Percentiles rank a stretch among this genome's conserved stretches.
These are phyloP conservation scores for Eidolon dupreanum DNA, from an alignment of 2,797 vertebrate genomes.

Conservation along the genomic window DNA sequence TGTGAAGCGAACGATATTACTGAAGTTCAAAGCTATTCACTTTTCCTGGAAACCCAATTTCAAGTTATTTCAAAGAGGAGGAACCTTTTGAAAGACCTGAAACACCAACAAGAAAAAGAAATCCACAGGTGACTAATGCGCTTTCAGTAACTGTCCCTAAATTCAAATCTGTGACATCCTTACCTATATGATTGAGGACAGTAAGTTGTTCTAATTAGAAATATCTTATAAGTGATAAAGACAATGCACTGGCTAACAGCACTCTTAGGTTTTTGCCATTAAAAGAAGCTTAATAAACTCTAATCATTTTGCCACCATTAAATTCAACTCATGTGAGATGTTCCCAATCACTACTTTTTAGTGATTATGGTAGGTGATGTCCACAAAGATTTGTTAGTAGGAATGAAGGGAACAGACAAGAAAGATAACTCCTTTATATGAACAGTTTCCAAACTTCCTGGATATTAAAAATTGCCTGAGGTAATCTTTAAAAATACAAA, in stretches of 20 bases:
- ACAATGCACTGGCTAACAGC: conserved; percentile 38
- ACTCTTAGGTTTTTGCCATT: conserved; percentile 37
- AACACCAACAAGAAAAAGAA: neutral
- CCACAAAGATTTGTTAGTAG: neutral
- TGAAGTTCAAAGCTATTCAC: neutral
- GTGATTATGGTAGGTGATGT: neutral
- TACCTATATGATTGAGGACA: neutral
- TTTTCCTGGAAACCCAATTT: neutral
- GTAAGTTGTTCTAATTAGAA: conserved; percentile 61
- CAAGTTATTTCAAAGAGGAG: neutral
- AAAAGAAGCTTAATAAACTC: conserved; percentile 56
- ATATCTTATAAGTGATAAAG: conserved; percentile 33
- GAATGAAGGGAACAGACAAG: neutral
- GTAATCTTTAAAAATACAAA: neutral
- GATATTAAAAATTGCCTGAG: neutral
- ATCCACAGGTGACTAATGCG: neutral
- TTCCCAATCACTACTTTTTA: neutral
- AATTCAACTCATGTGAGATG: neutral
- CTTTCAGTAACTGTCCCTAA: neutral
- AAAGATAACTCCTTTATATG: neutral
- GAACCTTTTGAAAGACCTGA: neutral
- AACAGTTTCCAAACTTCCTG: neutral
- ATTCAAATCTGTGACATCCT: neutral
- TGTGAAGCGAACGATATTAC: neutral
- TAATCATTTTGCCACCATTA: conserved; percentile 17